phyloP scores from a whole-genome alignment of 2,113 vertebrate species.

The Tichodroma muraria region DNA sequence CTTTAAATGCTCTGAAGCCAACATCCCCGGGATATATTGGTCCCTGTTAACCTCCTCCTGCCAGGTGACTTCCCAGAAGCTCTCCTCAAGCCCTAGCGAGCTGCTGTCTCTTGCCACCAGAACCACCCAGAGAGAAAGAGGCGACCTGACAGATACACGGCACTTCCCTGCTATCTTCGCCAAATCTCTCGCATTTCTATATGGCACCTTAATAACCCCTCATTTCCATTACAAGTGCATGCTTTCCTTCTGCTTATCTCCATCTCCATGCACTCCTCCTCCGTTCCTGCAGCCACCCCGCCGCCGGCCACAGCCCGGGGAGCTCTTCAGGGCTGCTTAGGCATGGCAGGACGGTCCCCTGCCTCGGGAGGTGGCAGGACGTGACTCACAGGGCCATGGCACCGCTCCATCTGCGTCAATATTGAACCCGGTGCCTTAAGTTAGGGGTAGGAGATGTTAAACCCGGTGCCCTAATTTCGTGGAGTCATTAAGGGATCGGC shows the following conservation, averaged over 20 bases:
- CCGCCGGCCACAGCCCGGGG: not conserved
- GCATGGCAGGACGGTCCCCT: not conserved
- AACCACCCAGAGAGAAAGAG: conserved; percentile 45
- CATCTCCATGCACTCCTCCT: conserved; percentile 16
- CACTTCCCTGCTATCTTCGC: conserved; percentile 39
- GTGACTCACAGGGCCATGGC: not conserved
- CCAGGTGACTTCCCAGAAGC: conserved; percentile 33
- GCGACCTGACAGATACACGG: conserved; percentile 10
- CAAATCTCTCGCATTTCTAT: conserved; percentile 62
- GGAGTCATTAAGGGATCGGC: not conserved
- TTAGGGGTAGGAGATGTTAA: not conserved
- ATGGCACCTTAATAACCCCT: conserved; percentile 71
- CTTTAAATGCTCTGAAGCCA: not conserved
- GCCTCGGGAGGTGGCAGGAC: conserved; percentile 5
- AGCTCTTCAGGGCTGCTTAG: not conserved
- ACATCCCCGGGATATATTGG: not conserved
- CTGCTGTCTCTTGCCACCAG: not conserved
- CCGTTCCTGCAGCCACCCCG: conserved; percentile 23
- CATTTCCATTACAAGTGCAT: conserved; percentile 70
- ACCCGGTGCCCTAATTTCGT: not conserved
- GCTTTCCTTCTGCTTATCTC: conserved; percentile 60
- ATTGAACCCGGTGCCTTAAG: not conserved
- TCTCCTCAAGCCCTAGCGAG: not conserved
- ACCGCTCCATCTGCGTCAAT: conserved; percentile 34
- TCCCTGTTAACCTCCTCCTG: not conserved